Conservation (phyloP, 2,888 invertebrate genomes). For the Andrena dorsata region DNA sequence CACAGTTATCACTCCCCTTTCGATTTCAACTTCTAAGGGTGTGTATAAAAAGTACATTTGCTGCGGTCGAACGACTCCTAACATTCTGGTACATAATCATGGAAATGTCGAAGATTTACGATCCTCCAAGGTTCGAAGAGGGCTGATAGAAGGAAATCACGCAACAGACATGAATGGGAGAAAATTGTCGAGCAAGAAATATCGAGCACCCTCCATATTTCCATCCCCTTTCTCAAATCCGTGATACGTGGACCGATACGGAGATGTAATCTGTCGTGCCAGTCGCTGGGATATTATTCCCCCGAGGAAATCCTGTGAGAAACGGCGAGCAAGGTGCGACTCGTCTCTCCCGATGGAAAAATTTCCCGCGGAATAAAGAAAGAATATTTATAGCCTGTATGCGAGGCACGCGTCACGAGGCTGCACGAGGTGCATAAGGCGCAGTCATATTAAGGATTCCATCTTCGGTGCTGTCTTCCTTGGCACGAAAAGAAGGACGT, state of each 20-base stretch:
- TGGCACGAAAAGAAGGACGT: conserved; percentile 25
- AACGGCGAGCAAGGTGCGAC: background rate
- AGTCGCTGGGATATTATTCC: background rate
- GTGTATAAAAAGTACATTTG: too few relatives aligned
- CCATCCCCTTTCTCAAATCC: background rate
- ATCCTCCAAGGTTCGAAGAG: background rate
- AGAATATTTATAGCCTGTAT: conserved; percentile 23
- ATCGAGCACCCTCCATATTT: background rate
- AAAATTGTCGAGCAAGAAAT: background rate
- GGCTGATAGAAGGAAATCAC: conserved; percentile 15
- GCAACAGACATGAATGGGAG: conserved; percentile 8
- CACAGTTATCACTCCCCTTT: too few relatives aligned
- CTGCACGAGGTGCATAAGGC: conserved; percentile 14
- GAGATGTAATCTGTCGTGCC: background rate
- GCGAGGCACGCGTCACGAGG: background rate
- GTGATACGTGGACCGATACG: background rate
- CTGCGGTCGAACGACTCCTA: background rate
- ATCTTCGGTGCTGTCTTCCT: conserved; percentile 16
- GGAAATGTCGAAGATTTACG: background rate
- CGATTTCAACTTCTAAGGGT: too few relatives aligned
- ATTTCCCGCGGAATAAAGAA: conserved; percentile 18
- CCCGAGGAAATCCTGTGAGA: conserved; percentile 1
- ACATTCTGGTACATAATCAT: background rate
- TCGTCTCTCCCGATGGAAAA: background rate
- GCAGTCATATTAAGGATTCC: conserved; percentile 12